Evolutionary conservation across 2,113 vertebrate species (phyloP).

Genomic region (Brevimyrus niger): DNA sequence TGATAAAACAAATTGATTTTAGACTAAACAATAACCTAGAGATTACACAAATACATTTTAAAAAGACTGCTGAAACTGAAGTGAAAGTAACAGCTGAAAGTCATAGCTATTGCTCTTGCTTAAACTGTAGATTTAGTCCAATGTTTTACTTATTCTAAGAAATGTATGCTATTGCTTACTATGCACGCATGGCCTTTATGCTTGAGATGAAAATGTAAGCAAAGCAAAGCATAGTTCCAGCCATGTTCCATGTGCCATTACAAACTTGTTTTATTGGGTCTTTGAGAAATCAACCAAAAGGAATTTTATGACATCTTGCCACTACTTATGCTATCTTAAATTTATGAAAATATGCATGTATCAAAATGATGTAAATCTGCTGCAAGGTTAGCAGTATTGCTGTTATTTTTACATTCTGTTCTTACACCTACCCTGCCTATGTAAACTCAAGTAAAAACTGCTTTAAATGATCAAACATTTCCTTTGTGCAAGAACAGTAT

Average conservation of each 20-base stretch:
- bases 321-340: background rate
- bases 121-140: background rate
- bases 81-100: background rate
- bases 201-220: background rate
- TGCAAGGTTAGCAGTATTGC: background rate
- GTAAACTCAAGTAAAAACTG: background rate
- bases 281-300: background rate
- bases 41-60: background rate
- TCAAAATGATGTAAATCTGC: background rate
- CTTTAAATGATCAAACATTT: background rate
- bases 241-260: background rate
- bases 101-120: background rate
- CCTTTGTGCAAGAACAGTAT: background rate
- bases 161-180: background rate
- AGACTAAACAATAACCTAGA: background rate
- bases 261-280: background rate
- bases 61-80: background rate
- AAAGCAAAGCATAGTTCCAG: background rate
- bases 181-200: background rate
- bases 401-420: background rate
- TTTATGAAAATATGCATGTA: background rate
- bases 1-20: background rate
- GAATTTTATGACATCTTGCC: background rate
- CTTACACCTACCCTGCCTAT: background rate
- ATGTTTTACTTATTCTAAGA: background rate